These are phyloP conservation scores for Poecile montanus DNA, from an alignment of 2,797 vertebrate species.

Conservation along the genomic window DNA sequence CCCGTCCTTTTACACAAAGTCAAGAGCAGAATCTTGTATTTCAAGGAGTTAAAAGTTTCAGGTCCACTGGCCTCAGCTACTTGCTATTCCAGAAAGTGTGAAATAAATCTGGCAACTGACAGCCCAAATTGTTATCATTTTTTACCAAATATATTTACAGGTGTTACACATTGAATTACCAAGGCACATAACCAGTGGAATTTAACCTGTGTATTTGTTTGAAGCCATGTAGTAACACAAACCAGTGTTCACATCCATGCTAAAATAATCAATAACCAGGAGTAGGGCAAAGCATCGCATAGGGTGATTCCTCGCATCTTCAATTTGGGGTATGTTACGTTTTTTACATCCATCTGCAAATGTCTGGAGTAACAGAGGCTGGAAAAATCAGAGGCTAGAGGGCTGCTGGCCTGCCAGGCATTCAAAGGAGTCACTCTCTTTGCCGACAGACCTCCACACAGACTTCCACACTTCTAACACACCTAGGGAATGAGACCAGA, in stretches of 20 bases:
- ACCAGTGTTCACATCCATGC: neutral
- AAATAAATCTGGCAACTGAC: neutral
- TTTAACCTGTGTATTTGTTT: neutral
- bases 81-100: neutral
- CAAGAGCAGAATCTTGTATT: neutral
- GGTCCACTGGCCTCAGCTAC: neutral
- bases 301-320: rapidly evolving
- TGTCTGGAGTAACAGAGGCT: neutral
- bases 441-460: neutral
- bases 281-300: neutral
- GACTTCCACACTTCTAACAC: neutral
- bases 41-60: neutral
- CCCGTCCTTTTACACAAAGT: neutral
- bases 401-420: neutral
- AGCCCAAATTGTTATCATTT: neutral
- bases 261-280: neutral
- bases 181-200: neutral
- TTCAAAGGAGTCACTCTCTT: neutral
- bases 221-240: neutral
- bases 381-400: neutral
- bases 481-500: neutral
- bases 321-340: neutral
- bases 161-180: neutral
- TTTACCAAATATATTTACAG: neutral
- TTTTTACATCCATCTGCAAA: neutral